Conservation (phyloP, 2,113 vertebrate genomes). For the Pelusios castaneus region DNA sequence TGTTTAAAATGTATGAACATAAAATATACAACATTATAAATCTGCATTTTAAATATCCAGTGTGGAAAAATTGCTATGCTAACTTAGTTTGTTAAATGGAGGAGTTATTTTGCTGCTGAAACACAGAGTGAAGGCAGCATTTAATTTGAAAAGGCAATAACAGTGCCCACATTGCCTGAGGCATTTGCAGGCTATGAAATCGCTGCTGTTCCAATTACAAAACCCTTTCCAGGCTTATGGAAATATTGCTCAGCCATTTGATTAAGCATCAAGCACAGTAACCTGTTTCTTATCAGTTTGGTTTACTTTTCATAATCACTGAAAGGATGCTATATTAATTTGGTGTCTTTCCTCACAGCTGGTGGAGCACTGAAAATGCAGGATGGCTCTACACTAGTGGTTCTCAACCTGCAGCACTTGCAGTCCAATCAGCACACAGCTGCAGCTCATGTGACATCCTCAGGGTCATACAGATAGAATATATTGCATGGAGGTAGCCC, state of each 20-base stretch:
- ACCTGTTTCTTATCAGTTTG: not conserved
- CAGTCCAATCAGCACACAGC: not conserved
- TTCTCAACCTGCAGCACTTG: too few relatives aligned
- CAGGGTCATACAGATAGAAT: too few relatives aligned
- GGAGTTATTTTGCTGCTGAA: not conserved
- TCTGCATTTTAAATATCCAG: not conserved
- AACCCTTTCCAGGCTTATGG: constrained; percentile 4
- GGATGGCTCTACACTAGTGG: not conserved
- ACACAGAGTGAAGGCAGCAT: not conserved
- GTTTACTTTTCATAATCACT: not conserved
- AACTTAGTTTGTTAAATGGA: not conserved
- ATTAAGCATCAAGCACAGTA: constrained; percentile 32
- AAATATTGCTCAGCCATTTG: constrained; percentile 23
- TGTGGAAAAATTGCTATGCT: rapidly evolving
- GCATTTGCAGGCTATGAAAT: not conserved
- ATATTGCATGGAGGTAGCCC: too few relatives aligned
- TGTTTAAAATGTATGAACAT: not conserved
- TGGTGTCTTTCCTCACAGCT: not conserved
- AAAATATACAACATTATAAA: not conserved
- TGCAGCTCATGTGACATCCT: too few relatives aligned
- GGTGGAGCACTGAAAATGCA: rapidly evolving
- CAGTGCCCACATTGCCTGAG: not conserved
- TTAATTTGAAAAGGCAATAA: not conserved
- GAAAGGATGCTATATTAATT: not conserved
- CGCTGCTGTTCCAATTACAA: not conserved